phyloP scores from a whole-genome alignment of 2,797 vertebrate genomes.

The Paedocypris micromegethes region DNA sequence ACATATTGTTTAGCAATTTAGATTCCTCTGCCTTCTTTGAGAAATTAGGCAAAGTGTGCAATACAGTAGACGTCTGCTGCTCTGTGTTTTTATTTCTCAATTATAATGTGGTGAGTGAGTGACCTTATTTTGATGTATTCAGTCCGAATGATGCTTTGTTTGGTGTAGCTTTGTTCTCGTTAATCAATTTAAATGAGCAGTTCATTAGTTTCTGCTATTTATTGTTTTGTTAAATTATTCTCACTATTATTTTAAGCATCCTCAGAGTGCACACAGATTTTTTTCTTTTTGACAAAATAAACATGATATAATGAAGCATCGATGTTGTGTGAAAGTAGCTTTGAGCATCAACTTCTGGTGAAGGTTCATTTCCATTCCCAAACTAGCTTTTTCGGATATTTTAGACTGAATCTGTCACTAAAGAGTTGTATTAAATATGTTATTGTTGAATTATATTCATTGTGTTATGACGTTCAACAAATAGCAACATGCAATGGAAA shows the following conservation, averaged over 20 bases:
- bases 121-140: no score
- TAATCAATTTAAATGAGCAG: background rate
- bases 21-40: no score
- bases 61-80: no score
- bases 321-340: conserved; percentile 21
- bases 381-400: background rate
- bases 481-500: no score
- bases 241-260: conserved; percentile 39
- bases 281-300: background rate
- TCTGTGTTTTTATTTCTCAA: no score
- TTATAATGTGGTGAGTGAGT: no score
- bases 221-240: conserved; percentile 38
- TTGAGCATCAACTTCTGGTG: conserved; percentile 7
- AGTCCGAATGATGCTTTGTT: no score
- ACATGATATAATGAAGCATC: conserved; percentile 23
- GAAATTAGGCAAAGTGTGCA: no score
- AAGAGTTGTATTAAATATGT: no score
- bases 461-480: no score
- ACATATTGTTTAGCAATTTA: no score
- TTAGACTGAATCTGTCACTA: background rate
- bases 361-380: background rate
- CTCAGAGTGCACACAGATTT: conserved; percentile 15
- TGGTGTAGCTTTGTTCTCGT: background rate
- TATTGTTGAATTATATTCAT: no score
- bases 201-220: conserved; percentile 9